Conservation (phyloP, 2,797 vertebrate genomes). For the Hylomyscus alleni region DNA sequence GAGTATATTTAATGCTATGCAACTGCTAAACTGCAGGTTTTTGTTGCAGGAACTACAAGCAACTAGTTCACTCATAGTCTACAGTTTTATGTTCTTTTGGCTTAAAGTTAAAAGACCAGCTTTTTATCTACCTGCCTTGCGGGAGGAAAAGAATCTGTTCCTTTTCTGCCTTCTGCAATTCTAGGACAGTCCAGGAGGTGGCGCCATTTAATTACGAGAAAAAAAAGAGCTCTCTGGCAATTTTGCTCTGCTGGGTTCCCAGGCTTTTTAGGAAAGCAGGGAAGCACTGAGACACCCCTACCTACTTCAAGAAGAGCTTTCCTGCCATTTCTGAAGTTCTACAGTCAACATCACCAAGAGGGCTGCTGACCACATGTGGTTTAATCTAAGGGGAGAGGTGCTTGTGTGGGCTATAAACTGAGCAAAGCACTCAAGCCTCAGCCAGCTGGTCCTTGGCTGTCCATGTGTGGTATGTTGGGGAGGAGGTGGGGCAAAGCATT, state of each 20-base stretch:
- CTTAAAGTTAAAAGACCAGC: constrained; percentile 85
- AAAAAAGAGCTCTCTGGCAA: background rate
- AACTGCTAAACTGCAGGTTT: constrained; percentile 87
- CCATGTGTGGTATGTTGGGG: background rate
- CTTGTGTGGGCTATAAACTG: no score
- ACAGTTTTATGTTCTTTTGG: constrained; percentile 84
- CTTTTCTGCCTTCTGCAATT: background rate
- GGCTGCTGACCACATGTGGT: background rate
- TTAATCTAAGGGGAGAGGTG: background rate
- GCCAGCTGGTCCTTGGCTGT: background rate
- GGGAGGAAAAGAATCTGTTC: background rate
- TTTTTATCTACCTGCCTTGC: background rate
- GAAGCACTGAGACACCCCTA: background rate
- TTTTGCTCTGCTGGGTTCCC: background rate
- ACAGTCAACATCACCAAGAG: background rate
- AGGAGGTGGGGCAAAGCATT: background rate
- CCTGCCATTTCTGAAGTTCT: background rate
- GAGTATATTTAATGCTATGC: constrained; percentile 85
- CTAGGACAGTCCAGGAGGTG: background rate
- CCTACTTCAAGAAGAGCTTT: background rate
- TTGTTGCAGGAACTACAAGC: constrained; percentile 82
- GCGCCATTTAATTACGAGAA: background rate
- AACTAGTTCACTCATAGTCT: constrained; percentile 83
- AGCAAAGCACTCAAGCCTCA: fast-evolving
- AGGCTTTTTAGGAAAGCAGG: background rate